Conservation (phyloP, 2,888 invertebrate genomes). For the Cordilura impudica region DNA sequence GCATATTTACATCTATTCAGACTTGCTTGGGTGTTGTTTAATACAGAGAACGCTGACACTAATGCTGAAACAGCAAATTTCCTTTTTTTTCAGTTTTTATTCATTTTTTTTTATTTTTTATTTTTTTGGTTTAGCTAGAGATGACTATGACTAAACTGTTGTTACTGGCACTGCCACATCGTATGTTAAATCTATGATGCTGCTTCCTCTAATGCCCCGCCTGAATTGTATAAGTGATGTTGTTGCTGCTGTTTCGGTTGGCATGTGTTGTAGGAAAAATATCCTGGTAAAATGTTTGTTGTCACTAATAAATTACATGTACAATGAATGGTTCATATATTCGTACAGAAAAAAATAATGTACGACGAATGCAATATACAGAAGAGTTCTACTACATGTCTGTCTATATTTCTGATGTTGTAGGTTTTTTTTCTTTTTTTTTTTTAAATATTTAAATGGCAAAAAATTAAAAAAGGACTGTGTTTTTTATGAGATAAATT, state of each 20-base stretch:
- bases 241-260: background rate
- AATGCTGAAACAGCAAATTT: constrained; percentile 48
- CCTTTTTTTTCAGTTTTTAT: background rate
- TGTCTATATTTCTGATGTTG: background rate
- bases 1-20: constrained; percentile 22
- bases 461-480: background rate
- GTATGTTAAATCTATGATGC: background rate
- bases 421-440: too few relatives aligned
- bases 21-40: constrained; percentile 20
- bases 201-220: background rate
- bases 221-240: background rate
- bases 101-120: background rate
- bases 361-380: background rate
- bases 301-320: constrained; percentile 36
- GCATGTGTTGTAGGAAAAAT: constrained; percentile 25
- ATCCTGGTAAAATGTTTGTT: constrained; percentile 39
- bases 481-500: background rate
- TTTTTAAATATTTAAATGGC: background rate
- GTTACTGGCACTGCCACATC: constrained; percentile 12
- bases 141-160: constrained; percentile 42
- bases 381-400: background rate
- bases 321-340: background rate
- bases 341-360: background rate
- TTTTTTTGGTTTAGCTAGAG: constrained; percentile 20
- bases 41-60: constrained; percentile 34